These are phyloP conservation scores for Podarcis muralis DNA, from an alignment of 2,113 vertebrate species.

Conservation along the genomic window DNA sequence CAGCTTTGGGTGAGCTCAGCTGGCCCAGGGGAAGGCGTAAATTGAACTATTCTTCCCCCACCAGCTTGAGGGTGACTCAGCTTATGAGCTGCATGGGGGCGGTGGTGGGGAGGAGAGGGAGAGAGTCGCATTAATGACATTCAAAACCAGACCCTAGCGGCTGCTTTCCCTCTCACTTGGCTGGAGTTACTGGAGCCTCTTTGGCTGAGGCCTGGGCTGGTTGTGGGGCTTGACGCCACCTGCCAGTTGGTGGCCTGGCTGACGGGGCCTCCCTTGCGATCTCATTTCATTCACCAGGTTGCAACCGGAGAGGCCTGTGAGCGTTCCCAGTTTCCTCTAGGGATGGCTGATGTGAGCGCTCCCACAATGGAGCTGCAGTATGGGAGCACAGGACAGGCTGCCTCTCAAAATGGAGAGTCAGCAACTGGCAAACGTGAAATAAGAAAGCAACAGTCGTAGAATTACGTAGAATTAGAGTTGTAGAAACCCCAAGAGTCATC, in stretches of 20 bases:
- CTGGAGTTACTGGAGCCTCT: neutral
- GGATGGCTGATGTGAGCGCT: neutral
- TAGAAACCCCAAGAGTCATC: no score
- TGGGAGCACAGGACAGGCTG: neutral
- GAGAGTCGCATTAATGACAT: neutral
- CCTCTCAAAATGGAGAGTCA: no score
- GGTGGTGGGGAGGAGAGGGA: neutral
- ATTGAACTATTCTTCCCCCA: neutral
- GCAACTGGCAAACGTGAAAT: neutral
- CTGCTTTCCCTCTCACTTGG: neutral
- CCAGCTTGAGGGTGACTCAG: neutral
- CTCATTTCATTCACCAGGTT: slow-evolving; percentile 42
- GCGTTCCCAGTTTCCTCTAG: neutral
- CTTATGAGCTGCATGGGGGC: neutral
- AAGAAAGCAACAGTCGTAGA: no score
- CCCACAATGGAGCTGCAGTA: no score
- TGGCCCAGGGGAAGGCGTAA: neutral
- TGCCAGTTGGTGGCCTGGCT: slow-evolving; percentile 55
- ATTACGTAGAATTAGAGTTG: no score
- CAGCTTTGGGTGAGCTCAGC: neutral
- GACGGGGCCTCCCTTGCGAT: slow-evolving; percentile 39
- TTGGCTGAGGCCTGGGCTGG: neutral
- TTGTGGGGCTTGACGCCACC: neutral
- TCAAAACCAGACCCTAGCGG: neutral
- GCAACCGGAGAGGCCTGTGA: slow-evolving; percentile 52